Conservation (phyloP, 1,140 invertebrate species). For the Cotesia chilonis region DNA sequence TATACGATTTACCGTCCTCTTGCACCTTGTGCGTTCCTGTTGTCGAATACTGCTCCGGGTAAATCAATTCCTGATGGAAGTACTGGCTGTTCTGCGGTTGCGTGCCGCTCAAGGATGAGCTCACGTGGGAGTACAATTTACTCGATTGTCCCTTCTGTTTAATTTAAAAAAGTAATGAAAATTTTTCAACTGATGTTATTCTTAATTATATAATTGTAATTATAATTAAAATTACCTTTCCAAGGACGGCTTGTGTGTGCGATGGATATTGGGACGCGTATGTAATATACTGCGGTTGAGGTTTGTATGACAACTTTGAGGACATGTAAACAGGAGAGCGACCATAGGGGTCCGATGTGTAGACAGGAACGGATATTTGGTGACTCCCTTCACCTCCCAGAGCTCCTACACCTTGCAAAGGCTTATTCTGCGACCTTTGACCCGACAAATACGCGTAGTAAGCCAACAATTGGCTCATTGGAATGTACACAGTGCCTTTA, state of each 20-base stretch:
- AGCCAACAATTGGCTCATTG: conserved; percentile 51
- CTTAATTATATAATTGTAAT: not conserved
- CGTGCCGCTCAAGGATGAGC: conserved; percentile 44
- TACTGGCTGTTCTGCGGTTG: conserved; percentile 33
- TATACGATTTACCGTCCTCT: conserved; percentile 43
- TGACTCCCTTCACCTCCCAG: conserved; percentile 44
- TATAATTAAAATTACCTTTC: conserved; percentile 41
- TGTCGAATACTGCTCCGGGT: conserved; percentile 38
- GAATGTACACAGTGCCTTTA: conserved; percentile 53
- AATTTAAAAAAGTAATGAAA: not conserved
- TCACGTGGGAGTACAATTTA: conserved; percentile 31
- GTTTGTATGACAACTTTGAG: conserved; percentile 49
- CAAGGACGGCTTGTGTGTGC: conserved; percentile 45
- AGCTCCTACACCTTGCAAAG: conserved; percentile 39
- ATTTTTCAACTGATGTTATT: not conserved
- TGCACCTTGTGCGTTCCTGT: too few relatives aligned
- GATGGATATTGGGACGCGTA: conserved; percentile 45
- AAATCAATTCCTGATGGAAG: conserved; percentile 51
- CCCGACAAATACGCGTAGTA: conserved; percentile 51
- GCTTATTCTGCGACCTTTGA: conserved; percentile 40
- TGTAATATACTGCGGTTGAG: conserved; percentile 48
- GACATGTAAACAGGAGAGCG: conserved; percentile 46
- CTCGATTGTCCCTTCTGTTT: not conserved
- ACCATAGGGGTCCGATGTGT: conserved; percentile 41
- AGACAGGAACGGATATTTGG: conserved; percentile 51